Evolutionary conservation across 2,797 vertebrate species (phyloP).

Genomic region (Aulostomus chinensis): DNA sequence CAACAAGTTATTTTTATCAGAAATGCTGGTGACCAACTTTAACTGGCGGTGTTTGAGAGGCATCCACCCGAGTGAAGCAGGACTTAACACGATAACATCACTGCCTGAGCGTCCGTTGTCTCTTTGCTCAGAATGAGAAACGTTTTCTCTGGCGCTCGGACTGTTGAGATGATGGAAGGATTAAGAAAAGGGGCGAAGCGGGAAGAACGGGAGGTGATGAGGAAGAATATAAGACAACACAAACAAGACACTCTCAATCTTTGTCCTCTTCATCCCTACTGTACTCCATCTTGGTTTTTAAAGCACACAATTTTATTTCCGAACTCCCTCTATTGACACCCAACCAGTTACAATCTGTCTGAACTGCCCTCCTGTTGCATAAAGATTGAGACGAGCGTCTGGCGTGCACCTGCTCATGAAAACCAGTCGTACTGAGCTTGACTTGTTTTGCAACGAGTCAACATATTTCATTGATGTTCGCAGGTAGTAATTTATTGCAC

Average conservation of each 20-base stretch:
- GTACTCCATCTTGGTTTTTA: too few species aligned
- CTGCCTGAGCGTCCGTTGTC: slow-evolving; percentile 6
- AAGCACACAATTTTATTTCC: too few species aligned
- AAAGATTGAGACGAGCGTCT: slow-evolving; percentile 54
- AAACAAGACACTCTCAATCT: background rate
- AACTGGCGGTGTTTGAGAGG: too few species aligned
- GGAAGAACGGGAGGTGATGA: too few species aligned
- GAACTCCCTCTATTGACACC: too few species aligned
- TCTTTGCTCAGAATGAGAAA: too few species aligned
- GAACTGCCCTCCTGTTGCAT: slow-evolving; percentile 49
- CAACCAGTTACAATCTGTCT: slow-evolving; percentile 20
- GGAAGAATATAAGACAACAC: too few species aligned
- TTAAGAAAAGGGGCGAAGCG: too few species aligned
- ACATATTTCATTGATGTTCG: slow-evolving; percentile 67
- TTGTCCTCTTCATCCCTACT: slow-evolving; percentile 51
- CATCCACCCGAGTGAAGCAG: slow-evolving; percentile 8
- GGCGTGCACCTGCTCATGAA: slow-evolving; percentile 45
- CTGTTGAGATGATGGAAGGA: background rate
- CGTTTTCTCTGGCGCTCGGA: too few species aligned
- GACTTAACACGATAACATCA: slow-evolving; percentile 22
- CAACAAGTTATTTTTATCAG: too few species aligned
- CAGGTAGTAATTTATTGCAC: slow-evolving; percentile 69
- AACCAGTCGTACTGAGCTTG: slow-evolving; percentile 54
- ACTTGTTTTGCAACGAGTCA: slow-evolving; percentile 60
- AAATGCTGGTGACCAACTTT: too few species aligned